Evolutionary conservation across 2,797 vertebrate species (phyloP), one percentile per base, ranked within the genome.

Genomic region (Scarus forsteni): DNA sequence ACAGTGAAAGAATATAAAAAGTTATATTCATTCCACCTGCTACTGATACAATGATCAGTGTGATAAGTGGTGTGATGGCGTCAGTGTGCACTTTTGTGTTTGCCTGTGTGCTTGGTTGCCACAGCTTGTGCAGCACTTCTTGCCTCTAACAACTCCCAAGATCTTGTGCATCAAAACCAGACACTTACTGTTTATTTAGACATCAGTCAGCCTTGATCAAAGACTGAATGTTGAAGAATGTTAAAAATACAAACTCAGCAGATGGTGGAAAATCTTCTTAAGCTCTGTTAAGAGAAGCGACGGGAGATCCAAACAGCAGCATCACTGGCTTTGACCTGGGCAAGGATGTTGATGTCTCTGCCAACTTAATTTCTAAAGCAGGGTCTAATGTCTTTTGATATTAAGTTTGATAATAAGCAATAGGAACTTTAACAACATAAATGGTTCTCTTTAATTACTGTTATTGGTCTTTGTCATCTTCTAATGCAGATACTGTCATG

Each of bases 1-100:
- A 49, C 16, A 51, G 19, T 65, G 45, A 75, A 54, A 38, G 81
- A 44, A 6, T 49, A 49, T 16, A 70, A 77, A 63, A 81, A 73
- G 48, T 66, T 77, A 56, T 40, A 66, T 69, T 81, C 54, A 70
- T 70, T 79, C 67, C 60, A 74, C 40, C 34, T 73, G 52, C 53
- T 69, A 73, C 51, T 68, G 54, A 74, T 73, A 60, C 64, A 63
- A 56, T 65, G 53, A 78, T 83, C 34, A 13, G 11, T 34, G 38
- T 8, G 61, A 59, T 77, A 49, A 73, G 55, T 65, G 49, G 51
- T 43, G 48, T 65, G 51, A 60, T 45, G 13, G 44, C 40, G 61
- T 61, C 16, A 27, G 11, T 43, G 53, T 60, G n/a, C 45, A 36
- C 46, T n/a, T 27, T 18, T 68, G 39, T 66, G 1, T 42, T 39